Conservation (phyloP, 2,113 vertebrate genomes). For the Dromas ardeola region DNA sequence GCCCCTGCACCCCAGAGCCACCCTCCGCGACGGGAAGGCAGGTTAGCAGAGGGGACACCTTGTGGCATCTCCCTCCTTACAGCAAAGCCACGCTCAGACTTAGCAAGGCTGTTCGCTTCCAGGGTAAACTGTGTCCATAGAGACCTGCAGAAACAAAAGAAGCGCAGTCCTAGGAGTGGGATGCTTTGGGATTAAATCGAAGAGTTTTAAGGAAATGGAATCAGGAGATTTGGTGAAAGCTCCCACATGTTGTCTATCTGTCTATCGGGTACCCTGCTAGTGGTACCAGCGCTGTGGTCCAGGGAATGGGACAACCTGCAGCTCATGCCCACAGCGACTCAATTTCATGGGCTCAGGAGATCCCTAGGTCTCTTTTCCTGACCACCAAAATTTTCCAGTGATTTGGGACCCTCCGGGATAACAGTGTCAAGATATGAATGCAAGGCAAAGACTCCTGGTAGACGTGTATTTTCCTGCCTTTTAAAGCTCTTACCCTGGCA, state of each 20-base stretch:
- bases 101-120: neutral
- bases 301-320: neutral
- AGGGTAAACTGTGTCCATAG: neutral
- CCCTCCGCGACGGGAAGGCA: fast-evolving
- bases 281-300: neutral
- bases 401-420: neutral
- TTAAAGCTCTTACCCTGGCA: neutral
- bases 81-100: neutral
- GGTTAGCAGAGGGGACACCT: neutral
- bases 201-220: neutral
- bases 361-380: neutral
- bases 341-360: neutral
- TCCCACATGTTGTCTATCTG: fast-evolving
- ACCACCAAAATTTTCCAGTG: neutral
- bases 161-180: too few relatives aligned
- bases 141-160: neutral
- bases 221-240: neutral
- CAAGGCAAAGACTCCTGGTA: neutral
- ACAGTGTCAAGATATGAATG: neutral
- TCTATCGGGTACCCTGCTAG: neutral
- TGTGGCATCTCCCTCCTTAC: neutral
- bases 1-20: neutral
- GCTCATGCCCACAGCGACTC: neutral
- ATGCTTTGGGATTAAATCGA: neutral
- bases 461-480: neutral